Evolutionary conservation across 2,113 vertebrate species (phyloP).

Genomic region (Pholis gunnellus): DNA sequence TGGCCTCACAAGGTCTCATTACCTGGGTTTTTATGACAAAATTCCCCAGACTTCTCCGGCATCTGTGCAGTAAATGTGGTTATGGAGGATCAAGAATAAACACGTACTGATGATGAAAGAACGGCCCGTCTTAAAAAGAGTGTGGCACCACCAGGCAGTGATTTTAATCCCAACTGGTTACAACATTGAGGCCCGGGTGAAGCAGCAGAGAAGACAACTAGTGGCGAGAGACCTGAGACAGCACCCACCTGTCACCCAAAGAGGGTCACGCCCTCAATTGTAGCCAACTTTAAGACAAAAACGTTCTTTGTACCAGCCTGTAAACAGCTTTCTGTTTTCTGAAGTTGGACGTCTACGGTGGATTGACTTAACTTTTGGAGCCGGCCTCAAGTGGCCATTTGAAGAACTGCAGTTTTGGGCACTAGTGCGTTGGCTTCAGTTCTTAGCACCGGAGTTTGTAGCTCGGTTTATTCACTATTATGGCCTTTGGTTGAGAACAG

Average conservation of each 20-base stretch:
- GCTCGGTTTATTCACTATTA: background rate
- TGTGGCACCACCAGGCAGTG: slow-evolving; percentile 16
- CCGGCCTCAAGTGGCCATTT: background rate
- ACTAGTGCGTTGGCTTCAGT: background rate
- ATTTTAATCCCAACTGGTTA: slow-evolving; percentile 1
- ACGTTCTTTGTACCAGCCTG: too few species aligned
- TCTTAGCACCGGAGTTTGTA: background rate
- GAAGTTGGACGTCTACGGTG: too few species aligned
- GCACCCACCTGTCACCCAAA: too few species aligned
- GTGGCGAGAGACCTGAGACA: too few species aligned
- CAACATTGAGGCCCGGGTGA: background rate
- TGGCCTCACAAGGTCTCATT: slow-evolving; percentile 35
- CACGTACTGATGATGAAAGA: slow-evolving; percentile 27
- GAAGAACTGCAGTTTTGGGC: background rate
- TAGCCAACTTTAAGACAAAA: too few species aligned
- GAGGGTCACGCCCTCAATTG: too few species aligned
- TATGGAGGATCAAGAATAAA: slow-evolving; percentile 29
- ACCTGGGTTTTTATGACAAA: slow-evolving; percentile 15
- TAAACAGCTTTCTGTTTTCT: background rate
- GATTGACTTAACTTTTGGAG: background rate
- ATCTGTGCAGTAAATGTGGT: slow-evolving; percentile 36
- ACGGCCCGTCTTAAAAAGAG: background rate
- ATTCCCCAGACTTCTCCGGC: slow-evolving; percentile 5
- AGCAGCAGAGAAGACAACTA: too few species aligned
- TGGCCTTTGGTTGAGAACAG: background rate